phyloP scores from a whole-genome alignment of 2,797 vertebrate species.

The Onychomys leucogaster region DNA sequence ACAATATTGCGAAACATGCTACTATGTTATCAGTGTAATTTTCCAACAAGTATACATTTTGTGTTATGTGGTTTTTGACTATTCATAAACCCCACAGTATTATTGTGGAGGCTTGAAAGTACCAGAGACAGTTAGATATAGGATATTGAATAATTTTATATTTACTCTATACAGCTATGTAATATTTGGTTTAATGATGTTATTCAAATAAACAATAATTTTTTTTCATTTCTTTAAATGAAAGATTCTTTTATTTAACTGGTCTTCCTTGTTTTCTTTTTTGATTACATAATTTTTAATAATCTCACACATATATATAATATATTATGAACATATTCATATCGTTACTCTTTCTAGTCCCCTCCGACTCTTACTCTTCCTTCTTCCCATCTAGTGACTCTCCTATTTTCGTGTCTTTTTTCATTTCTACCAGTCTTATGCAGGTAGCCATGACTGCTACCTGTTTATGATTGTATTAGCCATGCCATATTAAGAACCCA shows the following conservation, averaged over 20 bases:
- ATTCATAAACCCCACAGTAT: not conserved
- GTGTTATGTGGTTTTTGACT: not conserved
- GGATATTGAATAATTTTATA: not conserved
- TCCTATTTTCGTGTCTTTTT: not conserved
- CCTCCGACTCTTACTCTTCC: not conserved
- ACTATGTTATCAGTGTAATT: not conserved
- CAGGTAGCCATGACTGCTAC: not conserved
- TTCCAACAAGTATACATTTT: not conserved
- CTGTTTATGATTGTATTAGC: not conserved
- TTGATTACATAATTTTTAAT: not conserved
- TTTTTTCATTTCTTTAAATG: not conserved
- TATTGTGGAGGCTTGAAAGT: not conserved
- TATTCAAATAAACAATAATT: not conserved
- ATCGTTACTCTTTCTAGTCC: no score
- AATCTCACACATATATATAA: not conserved
- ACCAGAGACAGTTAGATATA: not conserved
- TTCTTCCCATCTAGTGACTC: not conserved
- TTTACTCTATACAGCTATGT: not conserved
- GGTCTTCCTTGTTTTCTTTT: not conserved
- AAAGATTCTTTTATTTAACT: conserved; percentile 1
- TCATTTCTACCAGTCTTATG: not conserved
- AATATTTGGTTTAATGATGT: conserved; percentile 38
- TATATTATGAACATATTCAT: not conserved
- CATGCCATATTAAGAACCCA: not conserved
- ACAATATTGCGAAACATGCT: not conserved